Evolutionary conservation across 2,797 vertebrate genomes (phyloP).

Genomic region (Astyanax mexicanus): DNA sequence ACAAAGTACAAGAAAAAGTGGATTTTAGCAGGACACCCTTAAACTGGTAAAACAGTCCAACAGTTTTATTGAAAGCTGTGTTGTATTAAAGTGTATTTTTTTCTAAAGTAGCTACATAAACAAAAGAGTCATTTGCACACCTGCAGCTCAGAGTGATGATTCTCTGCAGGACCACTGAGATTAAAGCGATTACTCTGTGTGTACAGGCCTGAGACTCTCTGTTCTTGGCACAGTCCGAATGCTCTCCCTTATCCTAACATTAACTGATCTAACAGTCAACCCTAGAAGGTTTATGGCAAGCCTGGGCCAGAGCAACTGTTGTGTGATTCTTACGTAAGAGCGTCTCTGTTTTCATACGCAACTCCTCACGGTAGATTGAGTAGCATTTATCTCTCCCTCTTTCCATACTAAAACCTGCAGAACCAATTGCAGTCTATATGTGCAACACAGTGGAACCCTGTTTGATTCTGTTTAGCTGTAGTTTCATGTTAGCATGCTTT

Average conservation of each 20-base stretch:
- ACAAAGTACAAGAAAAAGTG: too few relatives aligned
- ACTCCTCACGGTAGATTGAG: neutral
- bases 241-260: conserved; percentile 55
- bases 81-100: neutral
- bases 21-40: too few relatives aligned
- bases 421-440: neutral
- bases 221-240: conserved; percentile 56
- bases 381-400: neutral
- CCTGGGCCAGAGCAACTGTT: neutral
- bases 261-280: conserved; percentile 64
- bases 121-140: neutral
- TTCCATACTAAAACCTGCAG: neutral
- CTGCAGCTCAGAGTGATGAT: neutral
- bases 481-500: too few relatives aligned
- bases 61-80: neutral
- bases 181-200: conserved; percentile 45
- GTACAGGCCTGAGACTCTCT: conserved; percentile 48
- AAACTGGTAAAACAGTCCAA: neutral
- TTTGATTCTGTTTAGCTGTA: neutral
- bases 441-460: neutral
- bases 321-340: neutral
- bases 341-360: neutral
- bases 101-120: neutral
- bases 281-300: conserved; percentile 8
- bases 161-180: conserved; percentile 50